Evolutionary conservation across 2,797 vertebrate species (phyloP).

Genomic region (Orientallactaga sibirica): DNA sequence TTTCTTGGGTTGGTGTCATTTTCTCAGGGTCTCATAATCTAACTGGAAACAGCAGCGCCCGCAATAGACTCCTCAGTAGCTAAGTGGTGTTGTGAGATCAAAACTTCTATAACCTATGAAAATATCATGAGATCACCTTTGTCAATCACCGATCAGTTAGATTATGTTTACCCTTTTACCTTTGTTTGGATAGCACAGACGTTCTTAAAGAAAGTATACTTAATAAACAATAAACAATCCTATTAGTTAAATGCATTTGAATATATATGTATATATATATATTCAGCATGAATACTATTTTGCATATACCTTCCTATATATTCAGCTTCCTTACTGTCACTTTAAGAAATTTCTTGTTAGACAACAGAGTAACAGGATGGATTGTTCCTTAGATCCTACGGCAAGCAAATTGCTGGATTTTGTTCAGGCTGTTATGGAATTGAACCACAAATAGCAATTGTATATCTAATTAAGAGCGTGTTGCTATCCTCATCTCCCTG

Average conservation of each 20-base stretch:
- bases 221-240: background rate
- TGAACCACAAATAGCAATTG: background rate
- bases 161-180: background rate
- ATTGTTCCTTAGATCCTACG: background rate
- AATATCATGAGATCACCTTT: constrained; percentile 20
- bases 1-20: background rate
- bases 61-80: background rate
- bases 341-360: constrained; percentile 46
- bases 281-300: background rate
- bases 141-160: constrained; percentile 4
- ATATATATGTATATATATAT: background rate
- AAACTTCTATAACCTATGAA: constrained; percentile 26
- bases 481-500: background rate
- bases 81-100: background rate
- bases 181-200: constrained; percentile 48
- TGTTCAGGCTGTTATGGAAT: constrained; percentile 18
- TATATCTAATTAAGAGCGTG: constrained; percentile 14
- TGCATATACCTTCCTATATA: background rate
- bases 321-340: background rate
- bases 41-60: background rate
- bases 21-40: background rate
- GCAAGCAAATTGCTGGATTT: constrained; percentile 6
- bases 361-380: background rate
- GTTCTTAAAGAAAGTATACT: background rate
- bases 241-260: background rate